Percentiles rank a stretch among this genome's conserved stretches.
These are phyloP conservation scores for Equus quagga DNA, from an alignment of 2,113 vertebrate genomes.

Conservation along the genomic window DNA sequence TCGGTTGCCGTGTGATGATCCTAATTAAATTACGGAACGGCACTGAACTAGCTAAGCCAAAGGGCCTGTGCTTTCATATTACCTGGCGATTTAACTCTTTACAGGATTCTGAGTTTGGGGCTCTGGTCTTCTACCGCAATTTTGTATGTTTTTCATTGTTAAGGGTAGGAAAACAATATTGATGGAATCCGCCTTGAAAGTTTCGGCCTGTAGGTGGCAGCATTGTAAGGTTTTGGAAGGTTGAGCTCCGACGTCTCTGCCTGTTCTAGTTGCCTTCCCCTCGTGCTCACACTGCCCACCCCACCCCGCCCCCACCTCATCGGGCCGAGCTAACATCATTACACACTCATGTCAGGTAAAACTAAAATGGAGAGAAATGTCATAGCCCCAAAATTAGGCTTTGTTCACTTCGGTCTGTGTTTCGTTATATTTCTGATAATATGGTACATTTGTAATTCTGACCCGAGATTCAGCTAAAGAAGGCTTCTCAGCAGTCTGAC, in stretches of 20 bases:
- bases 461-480: conserved; percentile 43
- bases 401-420: conserved; percentile 35
- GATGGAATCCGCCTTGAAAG: neutral
- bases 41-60: conserved; percentile 78
- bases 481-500: neutral
- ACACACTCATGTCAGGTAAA: conserved; percentile 68
- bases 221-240: conserved; percentile 86
- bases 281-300: neutral
- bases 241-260: accelerated
- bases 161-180: accelerated
- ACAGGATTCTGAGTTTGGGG: conserved; percentile 32
- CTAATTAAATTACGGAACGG: conserved; percentile 85
- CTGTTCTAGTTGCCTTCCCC: neutral
- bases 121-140: neutral
- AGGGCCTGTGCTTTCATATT: conserved; percentile 73
- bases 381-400: conserved; percentile 69
- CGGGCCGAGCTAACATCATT: conserved; percentile 61
- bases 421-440: conserved; percentile 63
- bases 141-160: conserved; percentile 48
- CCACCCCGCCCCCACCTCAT: neutral
- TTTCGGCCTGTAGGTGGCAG: conserved; percentile 87
- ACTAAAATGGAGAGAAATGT: conserved; percentile 72
- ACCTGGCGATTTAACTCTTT: conserved; percentile 74
- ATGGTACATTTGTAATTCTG: conserved; percentile 58
- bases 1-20: conserved; percentile 80